Evolutionary conservation across 2,888 invertebrate species (phyloP), one percentile per base, ranked within the genome.

Genomic region (Napeogenes sylphis): DNA sequence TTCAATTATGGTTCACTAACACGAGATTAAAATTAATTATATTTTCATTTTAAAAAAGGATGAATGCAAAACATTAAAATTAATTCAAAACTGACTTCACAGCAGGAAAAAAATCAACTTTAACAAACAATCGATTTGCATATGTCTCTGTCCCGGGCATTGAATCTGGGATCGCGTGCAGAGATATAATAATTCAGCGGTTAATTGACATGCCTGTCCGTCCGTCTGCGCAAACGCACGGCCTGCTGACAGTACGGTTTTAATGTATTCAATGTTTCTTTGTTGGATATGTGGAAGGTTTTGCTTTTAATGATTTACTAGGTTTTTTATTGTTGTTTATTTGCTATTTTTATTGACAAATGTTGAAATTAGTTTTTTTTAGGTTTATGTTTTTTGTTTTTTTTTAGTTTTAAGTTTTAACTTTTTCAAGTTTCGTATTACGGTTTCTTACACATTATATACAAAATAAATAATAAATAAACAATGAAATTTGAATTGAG

Each of bases 121-220:
- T 55, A 58, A 66, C 63, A 68, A 62, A 66, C 68, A 69, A 69
- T 62, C 65, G 56, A 70, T 70, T 70, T 68, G 70, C 70, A 68
- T 70, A 68, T 65, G 63, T 65, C 66, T 58, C 63, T 58, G 47
- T 35, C 54, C 47, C 59, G 59, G 63, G 73, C 73, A 79, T 77
- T 72, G 76, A 73, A 75, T 75, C 64, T 58, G 64, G 71, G 64
- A 64, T 76, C 69, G 75, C 75, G 71, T 77, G 76, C 74, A 70
- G 65, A 70, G 70, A 71, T 74, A 77, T 75, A 78, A 79, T 80
- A 79, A 79, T 71, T 78, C 75, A 71, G 61, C 69, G 73, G 73
- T 73, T 82, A 83, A 83, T 83, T 83, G 84, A 83, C 83, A 83
- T 75, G 73, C 61, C 75, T 74, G 71, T 68, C 70, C 59, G 71